Conservation (phyloP, 2,888 invertebrate species). For the Caradrina kadenii region DNA sequence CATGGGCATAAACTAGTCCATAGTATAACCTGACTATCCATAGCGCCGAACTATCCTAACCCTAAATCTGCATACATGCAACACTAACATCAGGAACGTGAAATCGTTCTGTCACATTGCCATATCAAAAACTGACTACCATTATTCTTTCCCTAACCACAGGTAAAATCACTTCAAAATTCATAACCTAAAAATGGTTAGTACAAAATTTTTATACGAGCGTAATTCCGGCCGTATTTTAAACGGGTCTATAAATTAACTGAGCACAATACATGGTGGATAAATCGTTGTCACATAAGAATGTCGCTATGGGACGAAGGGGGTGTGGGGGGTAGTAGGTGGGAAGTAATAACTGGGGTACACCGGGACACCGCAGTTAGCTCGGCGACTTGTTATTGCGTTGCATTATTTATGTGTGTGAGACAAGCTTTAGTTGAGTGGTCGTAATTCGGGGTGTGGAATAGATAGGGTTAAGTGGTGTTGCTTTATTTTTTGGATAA, state of each 20-base stretch:
- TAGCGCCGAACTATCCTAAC: too few relatives aligned
- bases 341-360: constrained; percentile 85
- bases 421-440: constrained; percentile 76
- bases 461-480: constrained; percentile 20
- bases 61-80: neutral
- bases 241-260: constrained; percentile 85
- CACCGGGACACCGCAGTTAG: constrained; percentile 86
- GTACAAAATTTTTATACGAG: constrained; percentile 75
- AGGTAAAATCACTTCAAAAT: constrained; percentile 47
- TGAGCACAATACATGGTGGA: constrained; percentile 87
- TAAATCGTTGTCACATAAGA: constrained; percentile 90
- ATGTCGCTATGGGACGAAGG: constrained; percentile 83
- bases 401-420: constrained; percentile 86
- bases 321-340: constrained; percentile 71
- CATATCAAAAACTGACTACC: constrained; percentile 5
- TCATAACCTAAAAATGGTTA: constrained; percentile 48
- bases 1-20: too few relatives aligned
- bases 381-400: constrained; percentile 84
- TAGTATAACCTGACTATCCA: too few relatives aligned
- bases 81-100: neutral
- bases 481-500: too few relatives aligned
- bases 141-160: neutral
- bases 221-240: constrained; percentile 82
- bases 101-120: constrained; percentile 3
- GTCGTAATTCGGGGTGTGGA: constrained; percentile 23